phyloP scores from a whole-genome alignment of 1,140 invertebrate genomes.

The Drosophila lini region DNA sequence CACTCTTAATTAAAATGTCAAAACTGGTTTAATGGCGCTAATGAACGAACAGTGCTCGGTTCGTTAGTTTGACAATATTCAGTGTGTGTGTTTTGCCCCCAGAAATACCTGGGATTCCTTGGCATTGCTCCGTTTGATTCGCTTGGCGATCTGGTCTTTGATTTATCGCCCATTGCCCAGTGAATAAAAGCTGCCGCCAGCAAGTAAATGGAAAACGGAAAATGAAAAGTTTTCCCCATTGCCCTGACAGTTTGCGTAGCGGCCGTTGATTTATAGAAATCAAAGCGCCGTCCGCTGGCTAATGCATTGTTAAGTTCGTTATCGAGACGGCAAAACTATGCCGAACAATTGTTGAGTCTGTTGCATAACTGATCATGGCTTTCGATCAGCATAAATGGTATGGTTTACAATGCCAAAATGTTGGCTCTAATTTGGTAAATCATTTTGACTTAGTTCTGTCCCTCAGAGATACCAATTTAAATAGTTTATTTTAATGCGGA shows the following conservation, averaged over 20 bases:
- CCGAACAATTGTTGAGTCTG: slow-evolving; percentile 2
- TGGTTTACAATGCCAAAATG: background rate
- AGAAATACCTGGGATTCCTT: slow-evolving; percentile 55
- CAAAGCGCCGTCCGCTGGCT: slow-evolving; percentile 33
- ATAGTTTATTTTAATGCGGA: background rate
- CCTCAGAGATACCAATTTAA: background rate
- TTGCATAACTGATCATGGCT: slow-evolving; percentile 11
- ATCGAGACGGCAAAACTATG: slow-evolving; percentile 21
- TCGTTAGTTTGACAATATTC: slow-evolving; percentile 53
- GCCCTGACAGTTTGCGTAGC: slow-evolving; percentile 71
- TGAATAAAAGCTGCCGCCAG: slow-evolving; percentile 64
- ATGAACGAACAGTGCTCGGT: slow-evolving; percentile 69
- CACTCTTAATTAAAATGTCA: slow-evolving; percentile 84
- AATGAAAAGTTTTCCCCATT: slow-evolving; percentile 66
- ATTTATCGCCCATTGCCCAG: slow-evolving; percentile 62
- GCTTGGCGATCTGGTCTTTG: slow-evolving; percentile 59
- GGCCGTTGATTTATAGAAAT: slow-evolving; percentile 73
- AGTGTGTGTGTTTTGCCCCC: background rate
- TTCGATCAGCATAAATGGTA: background rate
- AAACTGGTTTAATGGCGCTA: slow-evolving; percentile 84
- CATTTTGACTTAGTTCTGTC: background rate
- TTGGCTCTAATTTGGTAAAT: background rate
- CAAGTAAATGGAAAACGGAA: slow-evolving; percentile 25
- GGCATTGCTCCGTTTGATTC: slow-evolving; percentile 56
- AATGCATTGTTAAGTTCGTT: slow-evolving; percentile 33